Percentiles rank a stretch among this genome's conserved stretches.
Conservation (phyloP, 1,140 invertebrate genomes). For the Akabosia matsudoensis region DNA sequence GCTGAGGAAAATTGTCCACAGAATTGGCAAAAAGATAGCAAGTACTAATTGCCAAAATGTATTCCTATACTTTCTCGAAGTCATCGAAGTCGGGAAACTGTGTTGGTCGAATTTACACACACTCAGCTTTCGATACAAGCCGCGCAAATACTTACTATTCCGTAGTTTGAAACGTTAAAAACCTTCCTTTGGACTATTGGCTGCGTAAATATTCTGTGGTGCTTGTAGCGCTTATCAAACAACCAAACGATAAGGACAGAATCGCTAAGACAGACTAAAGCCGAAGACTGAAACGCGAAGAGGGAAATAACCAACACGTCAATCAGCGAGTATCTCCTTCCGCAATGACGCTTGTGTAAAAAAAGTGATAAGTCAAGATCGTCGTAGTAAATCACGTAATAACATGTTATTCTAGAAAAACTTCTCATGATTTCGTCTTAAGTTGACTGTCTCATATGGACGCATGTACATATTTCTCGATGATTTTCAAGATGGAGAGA, state of each 20-base stretch:
- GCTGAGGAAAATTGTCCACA: neutral
- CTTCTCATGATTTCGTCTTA: no score
- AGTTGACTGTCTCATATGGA: neutral
- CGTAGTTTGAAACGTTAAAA: neutral
- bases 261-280: neutral
- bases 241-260: no score
- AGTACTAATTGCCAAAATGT: conserved; percentile 4
- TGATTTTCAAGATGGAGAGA: neutral
- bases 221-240: no score
- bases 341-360: neutral
- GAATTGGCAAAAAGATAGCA: neutral
- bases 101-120: neutral
- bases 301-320: neutral
- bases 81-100: neutral
- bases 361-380: conserved; percentile 10
- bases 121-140: neutral
- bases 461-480: neutral
- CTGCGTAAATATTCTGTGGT: no score
- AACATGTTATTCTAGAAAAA: neutral
- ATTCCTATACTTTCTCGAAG: neutral
- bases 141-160: neutral
- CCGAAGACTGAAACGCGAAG: neutral
- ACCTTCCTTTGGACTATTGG: no score
- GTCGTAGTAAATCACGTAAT: neutral
- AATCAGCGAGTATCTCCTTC: neutral